Conservation (phyloP, 2,797 vertebrate species). For the Chaunax sp. region DNA sequence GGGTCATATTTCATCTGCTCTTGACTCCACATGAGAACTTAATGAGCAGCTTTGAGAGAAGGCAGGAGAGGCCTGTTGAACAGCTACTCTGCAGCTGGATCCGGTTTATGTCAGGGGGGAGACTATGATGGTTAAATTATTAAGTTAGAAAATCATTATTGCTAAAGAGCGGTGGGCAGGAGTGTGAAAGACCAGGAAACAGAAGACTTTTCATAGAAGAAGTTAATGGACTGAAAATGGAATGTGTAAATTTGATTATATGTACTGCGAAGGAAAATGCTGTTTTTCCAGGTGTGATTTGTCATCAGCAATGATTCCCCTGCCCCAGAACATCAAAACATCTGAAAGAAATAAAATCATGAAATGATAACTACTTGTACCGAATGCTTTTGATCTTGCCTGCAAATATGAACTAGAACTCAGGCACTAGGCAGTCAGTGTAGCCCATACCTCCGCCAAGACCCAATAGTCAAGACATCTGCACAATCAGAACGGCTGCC, state of each 20-base stretch:
- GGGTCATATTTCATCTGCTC: slow-evolving; percentile 47
- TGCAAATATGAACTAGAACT: too few relatives aligned
- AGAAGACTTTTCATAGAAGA: background rate
- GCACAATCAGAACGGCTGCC: too few relatives aligned
- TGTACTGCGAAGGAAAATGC: background rate
- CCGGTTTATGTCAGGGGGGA: slow-evolving; percentile 13
- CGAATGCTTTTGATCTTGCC: background rate
- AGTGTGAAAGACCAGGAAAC: slow-evolving; percentile 8
- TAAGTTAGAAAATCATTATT: slow-evolving; percentile 30
- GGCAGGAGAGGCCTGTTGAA: slow-evolving; percentile 33
- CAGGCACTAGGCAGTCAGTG: too few relatives aligned
- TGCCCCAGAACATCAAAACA: background rate
- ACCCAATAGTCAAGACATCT: too few relatives aligned
- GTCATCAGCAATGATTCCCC: background rate
- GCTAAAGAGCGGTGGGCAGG: slow-evolving; percentile 9
- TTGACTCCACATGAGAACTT: slow-evolving; percentile 12
- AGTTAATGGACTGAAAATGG: background rate
- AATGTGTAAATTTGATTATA: background rate
- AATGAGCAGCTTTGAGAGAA: slow-evolving; percentile 41
- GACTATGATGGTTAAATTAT: slow-evolving; percentile 32
- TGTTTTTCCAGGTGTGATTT: background rate
- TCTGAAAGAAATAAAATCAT: background rate
- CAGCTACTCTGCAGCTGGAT: slow-evolving; percentile 8
- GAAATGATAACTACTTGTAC: background rate
- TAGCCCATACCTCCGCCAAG: too few relatives aligned